Conservation (phyloP, 2,113 vertebrate genomes). For the Dinomys branickii region DNA sequence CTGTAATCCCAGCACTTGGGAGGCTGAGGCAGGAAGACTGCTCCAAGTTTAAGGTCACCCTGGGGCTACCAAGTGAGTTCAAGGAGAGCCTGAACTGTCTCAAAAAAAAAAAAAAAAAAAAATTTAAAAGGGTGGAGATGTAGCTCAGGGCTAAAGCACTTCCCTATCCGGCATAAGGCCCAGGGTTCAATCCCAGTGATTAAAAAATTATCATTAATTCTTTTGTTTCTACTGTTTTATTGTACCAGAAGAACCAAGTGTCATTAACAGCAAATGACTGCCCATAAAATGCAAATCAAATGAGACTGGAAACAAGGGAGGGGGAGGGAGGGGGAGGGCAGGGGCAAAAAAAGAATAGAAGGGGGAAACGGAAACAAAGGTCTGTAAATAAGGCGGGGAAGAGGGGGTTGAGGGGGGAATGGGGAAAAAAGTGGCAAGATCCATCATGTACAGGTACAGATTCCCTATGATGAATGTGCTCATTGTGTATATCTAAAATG, state of each 20-base stretch:
- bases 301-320: background rate
- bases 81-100: background rate
- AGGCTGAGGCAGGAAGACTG: background rate
- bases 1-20: background rate
- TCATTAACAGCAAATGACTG: background rate
- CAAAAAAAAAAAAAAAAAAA: background rate
- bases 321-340: too few species aligned
- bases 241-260: constrained; percentile 1
- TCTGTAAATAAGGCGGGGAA: background rate
- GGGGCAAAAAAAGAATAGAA: background rate
- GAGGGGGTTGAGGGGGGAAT: background rate
- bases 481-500: too few species aligned
- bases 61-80: background rate
- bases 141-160: background rate
- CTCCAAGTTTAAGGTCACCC: background rate
- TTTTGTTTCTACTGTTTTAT: background rate
- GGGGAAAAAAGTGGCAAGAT: background rate
- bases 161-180: background rate
- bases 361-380: background rate
- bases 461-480: background rate
- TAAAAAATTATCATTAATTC: background rate
- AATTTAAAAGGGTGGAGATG: background rate
- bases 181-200: background rate
- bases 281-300: constrained; percentile 9
- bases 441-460: background rate